Percentiles rank a stretch among this genome's conserved stretches.
Evolutionary conservation across 2,797 vertebrate species (phyloP).

Genomic region (Centroberyx gerrardi): DNA sequence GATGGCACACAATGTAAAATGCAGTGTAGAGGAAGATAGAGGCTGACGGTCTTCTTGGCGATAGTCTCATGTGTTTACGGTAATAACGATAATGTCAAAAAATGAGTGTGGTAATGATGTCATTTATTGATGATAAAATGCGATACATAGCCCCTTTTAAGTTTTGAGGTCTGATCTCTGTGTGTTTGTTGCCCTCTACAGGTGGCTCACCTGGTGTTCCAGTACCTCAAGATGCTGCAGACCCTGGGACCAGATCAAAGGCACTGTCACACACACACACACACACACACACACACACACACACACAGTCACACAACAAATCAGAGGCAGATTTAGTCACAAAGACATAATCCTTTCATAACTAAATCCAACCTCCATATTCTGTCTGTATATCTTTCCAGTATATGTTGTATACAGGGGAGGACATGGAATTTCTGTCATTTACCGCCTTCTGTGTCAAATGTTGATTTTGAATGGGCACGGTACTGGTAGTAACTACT

Average conservation of each 20-base stretch:
- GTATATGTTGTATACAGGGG: too few species aligned
- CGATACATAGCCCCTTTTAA: background rate
- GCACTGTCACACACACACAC: conserved; percentile 62
- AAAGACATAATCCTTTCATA: background rate
- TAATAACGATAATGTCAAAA: background rate
- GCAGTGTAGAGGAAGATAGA: too few species aligned
- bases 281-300: conserved; percentile 17
- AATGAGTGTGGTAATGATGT: background rate
- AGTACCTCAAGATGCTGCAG: conserved; percentile 98
- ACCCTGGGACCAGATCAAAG: conserved; percentile 92
- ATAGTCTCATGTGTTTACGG: too few species aligned
- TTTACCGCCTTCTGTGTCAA: too few species aligned
- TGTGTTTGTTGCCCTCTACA: conserved; percentile 71
- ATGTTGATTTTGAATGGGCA: background rate
- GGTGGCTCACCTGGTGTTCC: conserved; percentile 95
- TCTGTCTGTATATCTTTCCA: background rate
- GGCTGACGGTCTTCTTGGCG: too few species aligned
- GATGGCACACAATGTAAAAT: too few species aligned
- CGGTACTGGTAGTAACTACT: conserved; percentile 1
- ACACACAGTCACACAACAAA: background rate
- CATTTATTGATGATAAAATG: too few species aligned
- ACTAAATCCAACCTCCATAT: conserved; percentile 6
- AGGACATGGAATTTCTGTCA: too few species aligned
- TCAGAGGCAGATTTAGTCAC: background rate
- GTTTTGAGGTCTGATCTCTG: background rate